A percentile compares a stretch with the other conserved stretches of the same genome.
phyloP scores from a whole-genome alignment of 2,888 invertebrate species.

The Pantelozetes paolii region DNA sequence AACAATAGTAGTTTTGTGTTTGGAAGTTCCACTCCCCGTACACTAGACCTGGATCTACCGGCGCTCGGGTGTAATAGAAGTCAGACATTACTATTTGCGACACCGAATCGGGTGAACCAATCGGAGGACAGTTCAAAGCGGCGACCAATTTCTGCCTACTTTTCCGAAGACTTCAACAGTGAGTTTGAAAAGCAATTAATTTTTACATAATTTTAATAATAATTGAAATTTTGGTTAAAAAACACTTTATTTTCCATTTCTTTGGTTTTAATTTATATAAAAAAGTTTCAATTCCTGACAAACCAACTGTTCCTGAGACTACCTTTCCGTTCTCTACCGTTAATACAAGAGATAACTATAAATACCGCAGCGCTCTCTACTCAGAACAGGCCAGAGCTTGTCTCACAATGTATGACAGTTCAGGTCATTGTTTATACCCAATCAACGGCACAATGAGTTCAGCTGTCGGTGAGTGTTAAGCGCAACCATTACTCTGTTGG shows the following conservation, averaged over 20 bases:
- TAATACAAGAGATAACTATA: conserved; percentile 37
- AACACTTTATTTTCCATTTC: background rate
- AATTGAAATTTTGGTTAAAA: background rate
- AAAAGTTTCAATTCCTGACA: conserved; percentile 11
- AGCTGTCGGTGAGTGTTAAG: conserved; percentile 10
- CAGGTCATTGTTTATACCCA: conserved; percentile 16
- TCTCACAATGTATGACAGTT: conserved; percentile 43
- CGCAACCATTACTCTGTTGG: background rate
- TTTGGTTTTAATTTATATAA: background rate
- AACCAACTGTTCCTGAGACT: conserved; percentile 1
- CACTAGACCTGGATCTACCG: conserved; percentile 51
- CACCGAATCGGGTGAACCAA: conserved; percentile 12
- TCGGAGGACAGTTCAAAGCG: conserved; percentile 2
- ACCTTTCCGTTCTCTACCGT: conserved; percentile 33
- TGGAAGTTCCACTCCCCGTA: conserved; percentile 83
- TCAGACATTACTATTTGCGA: conserved; percentile 2
- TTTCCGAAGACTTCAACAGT: conserved; percentile 37
- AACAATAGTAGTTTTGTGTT: conserved; percentile 78
- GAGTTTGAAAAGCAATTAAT: background rate
- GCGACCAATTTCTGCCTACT: conserved; percentile 38
- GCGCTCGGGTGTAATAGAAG: conserved; percentile 59
- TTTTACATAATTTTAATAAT: too few species aligned
- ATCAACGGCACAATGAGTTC: background rate
- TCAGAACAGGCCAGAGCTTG: conserved; percentile 46
- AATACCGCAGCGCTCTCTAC: conserved; percentile 35